A percentile compares a stretch with the other conserved stretches of the same genome.
Conservation (phyloP, 2,113 vertebrate species). For the Hemiprocne comata region DNA sequence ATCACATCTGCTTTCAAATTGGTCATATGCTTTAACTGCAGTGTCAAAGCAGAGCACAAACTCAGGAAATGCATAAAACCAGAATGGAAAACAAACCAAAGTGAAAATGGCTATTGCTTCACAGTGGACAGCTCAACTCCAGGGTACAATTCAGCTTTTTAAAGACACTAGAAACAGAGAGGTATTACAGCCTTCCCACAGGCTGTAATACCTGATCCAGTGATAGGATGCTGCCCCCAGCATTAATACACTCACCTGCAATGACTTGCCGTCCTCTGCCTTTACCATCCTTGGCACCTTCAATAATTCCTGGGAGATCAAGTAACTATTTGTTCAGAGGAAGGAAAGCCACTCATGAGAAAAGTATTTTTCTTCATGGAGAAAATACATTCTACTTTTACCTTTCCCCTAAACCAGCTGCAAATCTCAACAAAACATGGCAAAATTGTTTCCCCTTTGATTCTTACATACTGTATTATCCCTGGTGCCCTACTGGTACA, state of each 20-base stretch:
- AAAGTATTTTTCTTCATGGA: background rate
- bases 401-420: background rate
- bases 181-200: too few species aligned
- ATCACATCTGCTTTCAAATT: background rate
- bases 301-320: constrained; percentile 99
- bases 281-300: constrained; percentile 98
- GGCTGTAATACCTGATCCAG: background rate
- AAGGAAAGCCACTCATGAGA: background rate
- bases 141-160: background rate
- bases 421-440: background rate
- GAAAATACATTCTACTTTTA: background rate
- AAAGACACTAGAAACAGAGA: background rate
- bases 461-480: background rate
- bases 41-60: background rate
- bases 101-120: background rate
- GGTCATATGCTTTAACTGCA: background rate
- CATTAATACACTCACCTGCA: constrained; percentile 81
- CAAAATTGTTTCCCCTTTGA: background rate
- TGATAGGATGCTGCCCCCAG: background rate
- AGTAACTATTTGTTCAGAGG: constrained; percentile 81
- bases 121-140: background rate
- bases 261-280: constrained; percentile 97
- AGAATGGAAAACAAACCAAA: background rate
- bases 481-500: background rate
- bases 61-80: background rate